Evolutionary conservation across 2,888 invertebrate species (phyloP), one percentile per base, ranked within the genome.

Genomic region (Habroteleia sp.): DNA sequence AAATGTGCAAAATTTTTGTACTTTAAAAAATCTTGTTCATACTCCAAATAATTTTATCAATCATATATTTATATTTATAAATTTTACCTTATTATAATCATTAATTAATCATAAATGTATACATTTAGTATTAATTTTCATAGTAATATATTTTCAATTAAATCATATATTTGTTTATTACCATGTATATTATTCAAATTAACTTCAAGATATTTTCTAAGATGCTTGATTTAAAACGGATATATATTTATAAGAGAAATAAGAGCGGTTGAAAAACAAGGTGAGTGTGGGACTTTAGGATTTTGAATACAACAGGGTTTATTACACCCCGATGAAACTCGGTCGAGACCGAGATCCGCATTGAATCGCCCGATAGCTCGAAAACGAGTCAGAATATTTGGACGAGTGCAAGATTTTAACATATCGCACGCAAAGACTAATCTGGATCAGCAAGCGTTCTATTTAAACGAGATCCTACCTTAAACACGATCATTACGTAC

Each of bases 261-360:
- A 39, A 39, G 44, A 23, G 14, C 7, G 20, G 13, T 13, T 50
- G 7, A 7, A 23, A 52, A 65, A 42, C 14, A 52, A 20, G 13
- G 33, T 65, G 52, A 44, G 39, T 11, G 31, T 16, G 31, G 41
- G 23, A 14, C 39, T 65, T 50, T 11, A 20, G 6, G 14, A 8
- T 44, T 65, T 50, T 58, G 17, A 42, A 48, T 42, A 17, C 33
- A 4, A 25, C 41, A 20, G 41, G 42, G 50, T 68, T 68, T 68
- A 58, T 68, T 50, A 58, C 68, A 50, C 68, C 58, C 35, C n/a
- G 42, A 33, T 29, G 42, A 68, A 68, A 58, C 68, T 68, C 58
- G 68, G 56, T 65, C 65, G 65, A 65, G 65, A 65, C 48, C 68
- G 58, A 68, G 41, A 68, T 68, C 33, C 48, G 50, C 27, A 60